These are phyloP conservation scores for Donacobius atricapilla DNA, from an alignment of 2,113 vertebrate species.

Conservation along the genomic window DNA sequence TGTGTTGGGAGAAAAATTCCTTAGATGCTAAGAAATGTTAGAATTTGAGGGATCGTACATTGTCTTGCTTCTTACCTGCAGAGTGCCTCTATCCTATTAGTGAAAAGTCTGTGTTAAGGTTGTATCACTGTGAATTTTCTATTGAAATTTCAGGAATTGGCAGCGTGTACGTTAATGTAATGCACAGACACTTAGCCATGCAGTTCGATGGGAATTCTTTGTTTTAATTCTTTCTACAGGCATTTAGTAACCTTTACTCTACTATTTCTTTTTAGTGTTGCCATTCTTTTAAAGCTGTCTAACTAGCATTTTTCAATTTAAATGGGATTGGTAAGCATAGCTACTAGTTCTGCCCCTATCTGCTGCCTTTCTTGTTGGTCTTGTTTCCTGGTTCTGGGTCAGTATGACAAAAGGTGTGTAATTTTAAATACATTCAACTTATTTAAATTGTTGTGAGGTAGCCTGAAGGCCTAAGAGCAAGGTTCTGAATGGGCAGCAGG, in stretches of 20 bases:
- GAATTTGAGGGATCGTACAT: background rate
- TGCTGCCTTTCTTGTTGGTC: background rate
- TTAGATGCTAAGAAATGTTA: background rate
- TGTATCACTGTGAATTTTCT: background rate
- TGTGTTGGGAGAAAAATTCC: background rate
- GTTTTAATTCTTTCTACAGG: background rate
- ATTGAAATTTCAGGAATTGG: background rate
- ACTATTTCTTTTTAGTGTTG: background rate
- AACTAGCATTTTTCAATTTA: background rate
- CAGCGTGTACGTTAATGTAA: background rate
- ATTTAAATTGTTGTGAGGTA: background rate
- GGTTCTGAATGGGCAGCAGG: background rate
- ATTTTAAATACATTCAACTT: background rate
- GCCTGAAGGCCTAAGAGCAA: background rate
- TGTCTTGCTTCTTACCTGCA: background rate
- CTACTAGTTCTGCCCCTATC: background rate
- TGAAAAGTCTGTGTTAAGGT: background rate
- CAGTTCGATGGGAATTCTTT: background rate
- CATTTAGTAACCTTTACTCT: constrained; percentile 1
- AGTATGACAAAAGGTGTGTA: background rate
- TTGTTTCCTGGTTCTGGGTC: background rate
- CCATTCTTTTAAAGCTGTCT: background rate
- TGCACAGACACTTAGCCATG: background rate
- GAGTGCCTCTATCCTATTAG: background rate
- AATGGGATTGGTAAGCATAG: background rate